These are phyloP conservation scores for Priocnemis perturbator DNA, from an alignment of 2,888 invertebrate species.

Conservation along the genomic window DNA sequence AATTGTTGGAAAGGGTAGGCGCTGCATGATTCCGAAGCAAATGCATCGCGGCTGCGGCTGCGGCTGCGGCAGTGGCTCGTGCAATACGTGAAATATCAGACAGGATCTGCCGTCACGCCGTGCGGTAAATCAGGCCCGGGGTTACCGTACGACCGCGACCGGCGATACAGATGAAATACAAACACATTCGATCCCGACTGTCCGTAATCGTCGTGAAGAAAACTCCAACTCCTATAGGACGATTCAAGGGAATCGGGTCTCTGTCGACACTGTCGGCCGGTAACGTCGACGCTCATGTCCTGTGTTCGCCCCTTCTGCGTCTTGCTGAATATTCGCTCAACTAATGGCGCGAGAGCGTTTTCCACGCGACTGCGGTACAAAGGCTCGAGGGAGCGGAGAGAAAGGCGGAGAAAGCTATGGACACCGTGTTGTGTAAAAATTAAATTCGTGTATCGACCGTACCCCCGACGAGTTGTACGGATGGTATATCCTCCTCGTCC, in stretches of 20 bases:
- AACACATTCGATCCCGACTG: conserved; percentile 52
- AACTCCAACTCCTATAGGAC: conserved; percentile 35
- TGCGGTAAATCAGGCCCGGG: conserved; percentile 59
- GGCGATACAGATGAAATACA: conserved; percentile 58
- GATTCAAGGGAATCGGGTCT: conserved; percentile 23
- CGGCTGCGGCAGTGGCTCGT: conserved; percentile 51
- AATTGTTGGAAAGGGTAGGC: conserved; percentile 33
- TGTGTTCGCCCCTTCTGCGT: too few species aligned
- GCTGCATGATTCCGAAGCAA: conserved; percentile 47
- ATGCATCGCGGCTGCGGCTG: conserved; percentile 51
- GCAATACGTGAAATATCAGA: conserved; percentile 62
- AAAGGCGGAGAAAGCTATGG: too few species aligned
- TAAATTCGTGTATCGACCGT: too few species aligned
- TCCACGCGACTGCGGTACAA: too few species aligned
- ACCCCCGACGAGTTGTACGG: too few species aligned
- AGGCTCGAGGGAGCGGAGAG: too few species aligned
- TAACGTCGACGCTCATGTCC: too few species aligned
- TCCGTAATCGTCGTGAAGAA: conserved; percentile 52
- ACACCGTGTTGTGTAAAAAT: too few species aligned
- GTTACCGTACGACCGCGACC: conserved; percentile 56
- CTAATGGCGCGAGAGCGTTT: too few species aligned
- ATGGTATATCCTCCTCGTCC: too few species aligned
- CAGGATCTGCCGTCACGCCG: conserved; percentile 54
- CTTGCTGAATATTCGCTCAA: too few species aligned
- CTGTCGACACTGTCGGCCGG: too few species aligned